These are phyloP conservation scores for Pluvialis apricaria DNA, from an alignment of 2,113 vertebrate genomes.

Conservation along the genomic window DNA sequence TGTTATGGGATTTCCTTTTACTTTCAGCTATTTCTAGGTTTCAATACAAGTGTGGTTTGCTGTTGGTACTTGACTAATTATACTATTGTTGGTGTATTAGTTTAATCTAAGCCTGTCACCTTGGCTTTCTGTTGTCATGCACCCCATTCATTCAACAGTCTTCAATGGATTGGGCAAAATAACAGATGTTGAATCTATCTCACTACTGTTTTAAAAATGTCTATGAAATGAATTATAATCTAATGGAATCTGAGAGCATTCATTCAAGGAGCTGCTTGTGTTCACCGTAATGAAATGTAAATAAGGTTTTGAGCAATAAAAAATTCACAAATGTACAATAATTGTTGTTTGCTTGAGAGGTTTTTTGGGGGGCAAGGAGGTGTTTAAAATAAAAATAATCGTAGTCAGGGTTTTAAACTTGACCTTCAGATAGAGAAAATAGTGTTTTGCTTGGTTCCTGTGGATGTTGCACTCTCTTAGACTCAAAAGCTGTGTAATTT, in stretches of 20 bases:
- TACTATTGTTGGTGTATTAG: conserved; percentile 42
- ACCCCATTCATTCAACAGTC: background rate
- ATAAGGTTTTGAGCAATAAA: background rate
- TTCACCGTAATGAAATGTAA: background rate
- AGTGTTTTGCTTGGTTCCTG: background rate
- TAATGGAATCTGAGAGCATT: background rate
- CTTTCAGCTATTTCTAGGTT: conserved; percentile 47
- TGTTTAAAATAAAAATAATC: conserved; percentile 14
- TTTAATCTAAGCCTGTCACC: conserved; percentile 54
- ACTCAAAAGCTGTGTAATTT: background rate
- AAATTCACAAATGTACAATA: background rate
- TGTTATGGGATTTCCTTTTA: conserved; percentile 29
- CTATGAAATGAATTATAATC: background rate
- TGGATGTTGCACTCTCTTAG: background rate
- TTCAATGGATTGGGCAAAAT: conserved; percentile 6
- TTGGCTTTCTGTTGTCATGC: conserved; percentile 32
- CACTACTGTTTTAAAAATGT: background rate
- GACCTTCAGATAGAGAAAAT: conserved; percentile 16
- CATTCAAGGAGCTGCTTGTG: background rate
- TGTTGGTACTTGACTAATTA: conserved; percentile 59
- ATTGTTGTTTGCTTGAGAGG: background rate
- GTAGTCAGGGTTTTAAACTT: background rate
- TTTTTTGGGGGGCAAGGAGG: background rate
- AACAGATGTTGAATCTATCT: conserved; percentile 17
- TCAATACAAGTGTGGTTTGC: conserved; percentile 33